Conservation (phyloP, 2,888 invertebrate genomes). For the Corbicula japonica region DNA sequence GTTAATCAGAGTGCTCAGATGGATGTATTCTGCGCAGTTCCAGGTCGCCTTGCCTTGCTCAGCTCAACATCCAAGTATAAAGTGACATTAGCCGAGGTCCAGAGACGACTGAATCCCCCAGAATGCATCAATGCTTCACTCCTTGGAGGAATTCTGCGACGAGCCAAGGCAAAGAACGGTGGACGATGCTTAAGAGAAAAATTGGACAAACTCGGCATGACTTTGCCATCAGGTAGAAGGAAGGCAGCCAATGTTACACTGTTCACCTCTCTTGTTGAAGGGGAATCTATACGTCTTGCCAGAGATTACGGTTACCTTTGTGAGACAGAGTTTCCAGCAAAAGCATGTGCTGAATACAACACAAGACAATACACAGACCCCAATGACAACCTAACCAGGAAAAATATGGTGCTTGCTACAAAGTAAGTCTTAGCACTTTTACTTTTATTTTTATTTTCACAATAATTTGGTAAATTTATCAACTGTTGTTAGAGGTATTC, state of each 20-base stretch:
- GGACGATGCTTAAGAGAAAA: constrained; percentile 97
- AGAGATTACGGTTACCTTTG: constrained; percentile 99
- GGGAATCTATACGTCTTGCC: constrained; percentile 99
- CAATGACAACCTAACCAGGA: constrained; percentile 78
- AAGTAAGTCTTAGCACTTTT: constrained; percentile 87
- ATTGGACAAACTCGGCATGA: constrained; percentile 98
- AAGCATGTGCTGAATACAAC: constrained; percentile 98
- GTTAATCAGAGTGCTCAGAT: constrained; percentile 89
- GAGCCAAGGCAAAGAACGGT: constrained; percentile 99
- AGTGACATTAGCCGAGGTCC: constrained; percentile 99
- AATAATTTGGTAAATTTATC: not conserved
- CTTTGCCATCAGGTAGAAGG: constrained; percentile 98
- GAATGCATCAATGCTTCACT: constrained; percentile 99
- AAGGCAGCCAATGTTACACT: constrained; percentile 99
- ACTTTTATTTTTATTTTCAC: not conserved
- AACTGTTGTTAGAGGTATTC: not conserved
- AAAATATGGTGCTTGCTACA: constrained; percentile 91
- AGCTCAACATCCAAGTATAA: constrained; percentile 99
- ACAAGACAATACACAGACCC: constrained; percentile 90
- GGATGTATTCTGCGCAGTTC: constrained; percentile 98
- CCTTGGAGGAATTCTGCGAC: constrained; percentile 97
- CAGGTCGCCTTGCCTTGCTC: constrained; percentile 97
- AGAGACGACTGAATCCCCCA: constrained; percentile 97
- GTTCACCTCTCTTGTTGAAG: constrained; percentile 98
- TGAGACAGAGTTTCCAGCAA: constrained; percentile 99